Evolutionary conservation across 2,113 vertebrate genomes (phyloP), one percentile per base, ranked within the genome.

Genomic region (Cyprinus carpio): DNA sequence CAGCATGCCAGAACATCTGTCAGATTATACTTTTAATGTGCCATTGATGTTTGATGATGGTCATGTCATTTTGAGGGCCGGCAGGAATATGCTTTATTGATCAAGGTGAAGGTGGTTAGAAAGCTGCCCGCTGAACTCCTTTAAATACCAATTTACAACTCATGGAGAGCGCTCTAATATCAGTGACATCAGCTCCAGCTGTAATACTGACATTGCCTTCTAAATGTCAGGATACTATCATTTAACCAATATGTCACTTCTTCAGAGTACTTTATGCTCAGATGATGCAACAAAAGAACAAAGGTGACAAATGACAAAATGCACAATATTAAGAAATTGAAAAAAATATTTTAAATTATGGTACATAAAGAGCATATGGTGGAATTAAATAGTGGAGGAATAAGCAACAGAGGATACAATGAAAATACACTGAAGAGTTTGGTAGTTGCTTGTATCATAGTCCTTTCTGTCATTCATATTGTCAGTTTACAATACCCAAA

Each of bases 81-180:
- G 16, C 46, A 37, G 49, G 49, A 54, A 72, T 82, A 82, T 58
- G 56, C 27, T 54, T 51, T 82, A 82, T 82, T 56, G 65, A 82
- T 82, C 58, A 83, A 12, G 12, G 13, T 72, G 31, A 82, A 56
- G 29, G 27, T 0, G 18, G 62, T 46, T 67, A 29, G 77, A 25
- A 20, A 71, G 43, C 49, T 71, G 27, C 31, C 46, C 81, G 58
- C 46, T 58, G 54, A 79, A 23, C 29, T 72, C 46, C 20, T 72
- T 71, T 82, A 82, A 72, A 71, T 72, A 16, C 6, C 46, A 72
- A 31, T 71, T 82, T 83, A n/a, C n/a, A n/a, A n/a, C 67, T 71
- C 49, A 27, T 3, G 51, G 58, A 82, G 64, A 40, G n/a, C 2
- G 18, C 9, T 37, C 20, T 37, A 2, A 72, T 56, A 71, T 34